phyloP scores from a whole-genome alignment of 1,140 invertebrate species.

The Spodoptera litura region DNA sequence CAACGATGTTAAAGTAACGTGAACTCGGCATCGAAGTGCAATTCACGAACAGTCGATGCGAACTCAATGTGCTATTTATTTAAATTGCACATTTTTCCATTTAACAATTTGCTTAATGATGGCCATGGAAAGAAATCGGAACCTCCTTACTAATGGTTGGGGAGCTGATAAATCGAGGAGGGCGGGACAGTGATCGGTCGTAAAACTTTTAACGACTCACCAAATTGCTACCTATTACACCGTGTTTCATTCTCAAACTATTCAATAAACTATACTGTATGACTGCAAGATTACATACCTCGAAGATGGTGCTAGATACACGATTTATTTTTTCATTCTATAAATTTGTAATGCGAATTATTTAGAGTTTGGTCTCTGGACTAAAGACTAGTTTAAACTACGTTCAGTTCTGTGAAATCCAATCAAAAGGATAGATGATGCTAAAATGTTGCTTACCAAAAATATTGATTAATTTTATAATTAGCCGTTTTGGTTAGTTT shows the following conservation, averaged over 20 bases:
- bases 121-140: conserved; percentile 52
- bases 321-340: too few species aligned
- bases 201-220: conserved; percentile 60
- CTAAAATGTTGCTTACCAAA: too few species aligned
- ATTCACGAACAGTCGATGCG: conserved; percentile 17
- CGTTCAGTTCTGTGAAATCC: too few species aligned
- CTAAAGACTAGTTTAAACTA: too few species aligned
- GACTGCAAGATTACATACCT: conserved; percentile 9
- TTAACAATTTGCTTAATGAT: conserved; percentile 49
- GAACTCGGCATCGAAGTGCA: conserved; percentile 4
- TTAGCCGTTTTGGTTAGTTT: not conserved
- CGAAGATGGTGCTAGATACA: not conserved
- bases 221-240: conserved; percentile 58
- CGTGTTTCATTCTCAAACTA: conserved; percentile 41
- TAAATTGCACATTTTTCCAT: conserved; percentile 47
- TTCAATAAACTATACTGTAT: conserved; percentile 19
- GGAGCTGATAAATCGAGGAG: conserved; percentile 56
- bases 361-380: too few species aligned
- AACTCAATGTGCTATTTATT: conserved; percentile 45
- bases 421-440: too few species aligned
- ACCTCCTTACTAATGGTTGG: conserved; percentile 50
- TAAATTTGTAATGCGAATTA: too few species aligned
- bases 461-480: not conserved
- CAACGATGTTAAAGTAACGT: conserved; percentile 10
- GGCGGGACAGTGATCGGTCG: conserved; percentile 55